phyloP scores from a whole-genome alignment of 2,888 invertebrate genomes.

The Drosophila ezoana region DNA sequence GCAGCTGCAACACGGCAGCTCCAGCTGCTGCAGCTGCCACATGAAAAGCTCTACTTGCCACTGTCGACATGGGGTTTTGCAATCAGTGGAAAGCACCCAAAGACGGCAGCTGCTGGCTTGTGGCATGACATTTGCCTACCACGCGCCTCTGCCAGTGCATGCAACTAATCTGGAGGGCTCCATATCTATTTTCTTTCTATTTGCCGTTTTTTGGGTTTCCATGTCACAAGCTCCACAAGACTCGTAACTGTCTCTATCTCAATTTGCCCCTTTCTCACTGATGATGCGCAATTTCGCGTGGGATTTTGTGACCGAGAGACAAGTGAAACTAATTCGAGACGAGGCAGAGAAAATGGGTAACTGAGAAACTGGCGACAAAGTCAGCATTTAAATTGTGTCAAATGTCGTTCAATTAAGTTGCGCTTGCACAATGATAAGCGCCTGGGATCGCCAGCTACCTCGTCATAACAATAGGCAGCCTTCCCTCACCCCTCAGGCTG shows the following conservation, averaged over 20 bases:
- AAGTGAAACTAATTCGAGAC: slow-evolving; percentile 73
- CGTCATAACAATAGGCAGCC: slow-evolving; percentile 49
- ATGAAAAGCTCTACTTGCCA: slow-evolving; percentile 46
- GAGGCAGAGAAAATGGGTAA: slow-evolving; percentile 24
- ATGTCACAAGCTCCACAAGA: slow-evolving; percentile 62
- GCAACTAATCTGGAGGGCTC: slow-evolving; percentile 41
- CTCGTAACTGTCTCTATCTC: slow-evolving; percentile 37
- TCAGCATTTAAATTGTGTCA: slow-evolving; percentile 75
- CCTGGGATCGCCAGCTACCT: slow-evolving; percentile 31
- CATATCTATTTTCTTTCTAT: not conserved
- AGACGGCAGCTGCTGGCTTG: slow-evolving; percentile 8
- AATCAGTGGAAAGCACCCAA: slow-evolving; percentile 72
- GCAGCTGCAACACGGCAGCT: slow-evolving; percentile 30
- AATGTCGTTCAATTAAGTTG: slow-evolving; percentile 76
- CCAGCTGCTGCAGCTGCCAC: slow-evolving; percentile 25
- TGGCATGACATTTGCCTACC: slow-evolving; percentile 71
- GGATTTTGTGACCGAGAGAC: slow-evolving; percentile 51
- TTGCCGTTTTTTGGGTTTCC: slow-evolving; percentile 59
- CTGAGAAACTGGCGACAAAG: slow-evolving; percentile 42
- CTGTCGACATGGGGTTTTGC: slow-evolving; percentile 66
- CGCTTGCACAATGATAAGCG: slow-evolving; percentile 71
- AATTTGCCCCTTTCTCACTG: slow-evolving; percentile 39
- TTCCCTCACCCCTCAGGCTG: slow-evolving; percentile 6
- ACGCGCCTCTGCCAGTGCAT: slow-evolving; percentile 27
- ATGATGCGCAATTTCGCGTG: slow-evolving; percentile 56